Evolutionary conservation across 2,888 invertebrate species (phyloP), one percentile per base, ranked within the genome.

Genomic region (Ischnura elegans): DNA sequence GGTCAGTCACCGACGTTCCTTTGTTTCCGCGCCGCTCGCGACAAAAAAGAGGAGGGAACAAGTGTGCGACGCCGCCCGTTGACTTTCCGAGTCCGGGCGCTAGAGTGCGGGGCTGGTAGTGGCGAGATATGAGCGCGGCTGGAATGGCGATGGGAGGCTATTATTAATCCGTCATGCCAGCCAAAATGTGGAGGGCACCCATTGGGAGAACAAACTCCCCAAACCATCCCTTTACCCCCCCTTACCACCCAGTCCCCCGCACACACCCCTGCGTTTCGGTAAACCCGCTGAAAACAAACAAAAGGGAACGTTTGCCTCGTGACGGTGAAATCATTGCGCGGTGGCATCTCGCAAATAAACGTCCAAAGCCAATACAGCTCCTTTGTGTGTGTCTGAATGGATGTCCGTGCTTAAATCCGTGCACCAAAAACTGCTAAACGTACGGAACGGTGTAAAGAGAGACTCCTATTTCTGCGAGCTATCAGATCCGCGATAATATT

Each of bases 141-240:
- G 36, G 36, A 16, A 0, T n/a, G 51, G 51, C 13, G 4, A 19
- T 13, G 51, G 51, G n/a, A 61, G n/a, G 61, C 76, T 36, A 76
- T 76, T 76, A 76, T 76, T 76, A 76, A 76, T 76, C 76, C 76
- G 76, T 76, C 76, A 76, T 76, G 36, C 36, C 76, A 6, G 4
- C 61, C n/a, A 19, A 6, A 61, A 61, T 2, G 61, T n/a, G 5
- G 76, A 13, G 5, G 76, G 3, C 36, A 10, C 2, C 76, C 36
- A 36, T 36, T 76, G 76, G 36, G 76, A 36, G 36, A 13, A 19
- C 0, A 13, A 6, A 13, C 19, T 19, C 51, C 16, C 16, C 51
- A 19, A 51, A 51, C 51, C 19, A 51, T 19, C 4, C 2, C n/a
- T 13, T 2, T 19, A 6, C 51, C 19, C 51, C 51, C 16, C 16